Evolutionary conservation across 2,888 invertebrate species (phyloP).

Genomic region (Lordiphosa andalusiaca): DNA sequence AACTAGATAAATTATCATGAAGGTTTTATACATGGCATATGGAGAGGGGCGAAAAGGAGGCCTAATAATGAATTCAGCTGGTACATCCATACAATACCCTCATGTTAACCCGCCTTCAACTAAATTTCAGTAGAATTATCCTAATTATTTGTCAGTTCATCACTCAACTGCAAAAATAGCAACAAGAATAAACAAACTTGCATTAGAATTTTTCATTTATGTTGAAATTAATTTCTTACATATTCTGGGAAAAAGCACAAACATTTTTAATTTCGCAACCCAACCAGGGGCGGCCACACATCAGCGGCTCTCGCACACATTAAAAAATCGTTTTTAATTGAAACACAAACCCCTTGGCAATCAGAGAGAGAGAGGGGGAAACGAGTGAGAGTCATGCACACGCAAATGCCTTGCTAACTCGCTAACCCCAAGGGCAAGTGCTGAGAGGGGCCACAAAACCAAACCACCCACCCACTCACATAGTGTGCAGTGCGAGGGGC

Average conservation of each 20-base stretch:
- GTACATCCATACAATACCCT: too few species aligned
- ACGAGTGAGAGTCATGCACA: slow-evolving; percentile 25
- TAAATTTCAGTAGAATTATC: too few species aligned
- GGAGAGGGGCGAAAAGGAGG: too few species aligned
- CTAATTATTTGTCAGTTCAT: too few species aligned
- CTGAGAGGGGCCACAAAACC: slow-evolving; percentile 3
- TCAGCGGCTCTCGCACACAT: slow-evolving; percentile 32
- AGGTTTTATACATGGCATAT: too few species aligned
- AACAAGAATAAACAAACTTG: too few species aligned
- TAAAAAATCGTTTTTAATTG: slow-evolving; percentile 68
- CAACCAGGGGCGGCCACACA: slow-evolving; percentile 1
- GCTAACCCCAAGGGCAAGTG: slow-evolving; percentile 16
- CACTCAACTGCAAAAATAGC: too few species aligned
- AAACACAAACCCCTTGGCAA: slow-evolving; percentile 66
- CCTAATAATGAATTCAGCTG: too few species aligned
- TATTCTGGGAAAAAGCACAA: slow-evolving; percentile 18
- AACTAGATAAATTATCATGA: too few species aligned
- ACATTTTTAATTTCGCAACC: slow-evolving; percentile 6
- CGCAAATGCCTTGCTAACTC: slow-evolving; percentile 54
- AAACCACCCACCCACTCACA: slow-evolving; percentile 17
- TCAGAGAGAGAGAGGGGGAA: slow-evolving; percentile 23
- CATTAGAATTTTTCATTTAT: slow-evolving; percentile 5
- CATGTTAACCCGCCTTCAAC: too few species aligned
- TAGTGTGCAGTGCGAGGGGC: not conserved
- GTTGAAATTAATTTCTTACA: slow-evolving; percentile 60